Conservation (phyloP, 2,113 vertebrate genomes). For the Dolichotis patagonum region DNA sequence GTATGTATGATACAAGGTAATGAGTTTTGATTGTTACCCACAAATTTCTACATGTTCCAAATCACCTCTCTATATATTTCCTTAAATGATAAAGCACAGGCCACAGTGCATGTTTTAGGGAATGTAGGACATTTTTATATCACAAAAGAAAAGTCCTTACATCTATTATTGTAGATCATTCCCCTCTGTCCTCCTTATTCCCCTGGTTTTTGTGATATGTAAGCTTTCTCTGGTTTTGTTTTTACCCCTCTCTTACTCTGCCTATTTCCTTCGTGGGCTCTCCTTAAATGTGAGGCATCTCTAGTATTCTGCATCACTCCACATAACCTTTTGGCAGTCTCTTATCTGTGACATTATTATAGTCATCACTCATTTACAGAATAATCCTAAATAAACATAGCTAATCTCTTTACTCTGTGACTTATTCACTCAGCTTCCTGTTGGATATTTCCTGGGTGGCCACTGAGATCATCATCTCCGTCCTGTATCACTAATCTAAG, state of each 20-base stretch:
- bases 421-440: background rate
- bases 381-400: background rate
- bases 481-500: background rate
- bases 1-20: background rate
- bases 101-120: background rate
- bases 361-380: background rate
- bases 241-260: background rate
- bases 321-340: background rate
- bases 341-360: background rate
- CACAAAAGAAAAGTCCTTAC: background rate
- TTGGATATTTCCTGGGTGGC: background rate
- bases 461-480: background rate
- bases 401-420: background rate
- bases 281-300: background rate
- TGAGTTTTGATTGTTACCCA: background rate
- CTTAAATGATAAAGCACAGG: background rate
- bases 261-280: background rate
- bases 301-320: background rate
- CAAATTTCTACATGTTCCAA: background rate
- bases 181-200: background rate
- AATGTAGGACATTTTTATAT: background rate
- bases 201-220: background rate
- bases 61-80: background rate
- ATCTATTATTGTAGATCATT: background rate
- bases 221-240: background rate